A percentile compares a stretch with the other conserved stretches of the same genome.
These are phyloP conservation scores for Catocala sponsa DNA, from an alignment of 2,888 invertebrate species.

Conservation along the genomic window DNA sequence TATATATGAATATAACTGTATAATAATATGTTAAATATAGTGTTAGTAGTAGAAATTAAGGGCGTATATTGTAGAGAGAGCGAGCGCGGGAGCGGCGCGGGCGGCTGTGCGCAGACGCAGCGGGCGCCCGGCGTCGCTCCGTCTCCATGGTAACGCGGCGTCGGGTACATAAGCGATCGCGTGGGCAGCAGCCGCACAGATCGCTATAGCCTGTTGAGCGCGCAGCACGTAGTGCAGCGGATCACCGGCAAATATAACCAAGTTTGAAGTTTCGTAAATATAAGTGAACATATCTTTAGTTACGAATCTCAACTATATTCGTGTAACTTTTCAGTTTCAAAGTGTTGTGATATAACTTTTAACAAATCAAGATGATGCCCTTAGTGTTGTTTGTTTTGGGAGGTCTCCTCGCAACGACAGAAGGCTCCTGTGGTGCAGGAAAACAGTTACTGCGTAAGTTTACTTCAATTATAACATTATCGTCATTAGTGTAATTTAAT, in stretches of 20 bases:
- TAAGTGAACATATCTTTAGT: constrained; percentile 80
- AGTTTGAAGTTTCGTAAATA: constrained; percentile 87
- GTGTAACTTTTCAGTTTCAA: constrained; percentile 75
- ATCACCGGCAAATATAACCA: constrained; percentile 73
- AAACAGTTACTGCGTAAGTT: constrained; percentile 84
- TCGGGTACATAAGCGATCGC: constrained; percentile 76
- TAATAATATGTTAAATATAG: constrained; percentile 29
- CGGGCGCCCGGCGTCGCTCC: constrained; percentile 75
- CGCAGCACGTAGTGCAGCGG: constrained; percentile 85
- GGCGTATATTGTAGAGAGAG: constrained; percentile 39
- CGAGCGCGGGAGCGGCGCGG: constrained; percentile 34
- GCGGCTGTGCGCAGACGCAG: constrained; percentile 59
- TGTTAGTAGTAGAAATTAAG: constrained; percentile 40
- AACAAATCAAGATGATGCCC: constrained; percentile 76
- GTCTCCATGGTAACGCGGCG: constrained; percentile 80
- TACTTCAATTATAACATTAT: not conserved
- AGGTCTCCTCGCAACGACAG: constrained; percentile 78
- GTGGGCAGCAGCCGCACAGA: constrained; percentile 69
- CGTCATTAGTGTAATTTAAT: constrained; percentile 13
- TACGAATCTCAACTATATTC: constrained; percentile 83
- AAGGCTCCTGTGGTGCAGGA: constrained; percentile 79
- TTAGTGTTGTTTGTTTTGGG: constrained; percentile 87
- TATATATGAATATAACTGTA: constrained; percentile 31
- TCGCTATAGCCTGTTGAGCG: constrained; percentile 82
- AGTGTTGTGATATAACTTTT: constrained; percentile 80